phyloP scores from a whole-genome alignment of 2,888 invertebrate genomes.

The Dysmachus trigonus region DNA sequence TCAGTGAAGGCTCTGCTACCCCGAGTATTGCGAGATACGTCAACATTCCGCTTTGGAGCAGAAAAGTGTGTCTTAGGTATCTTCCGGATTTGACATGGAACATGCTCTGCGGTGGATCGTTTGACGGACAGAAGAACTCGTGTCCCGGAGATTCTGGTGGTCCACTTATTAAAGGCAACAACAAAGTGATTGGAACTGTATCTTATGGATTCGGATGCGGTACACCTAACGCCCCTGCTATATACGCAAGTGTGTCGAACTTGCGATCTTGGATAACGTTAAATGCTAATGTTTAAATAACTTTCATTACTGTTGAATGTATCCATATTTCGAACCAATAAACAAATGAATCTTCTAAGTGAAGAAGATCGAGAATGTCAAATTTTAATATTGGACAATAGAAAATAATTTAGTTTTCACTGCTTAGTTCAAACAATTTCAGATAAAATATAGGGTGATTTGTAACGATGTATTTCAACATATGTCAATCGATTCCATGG shows the following conservation, averaged over 20 bases:
- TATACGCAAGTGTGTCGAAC: background rate
- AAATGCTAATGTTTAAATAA: background rate
- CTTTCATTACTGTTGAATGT: background rate
- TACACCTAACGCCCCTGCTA: background rate
- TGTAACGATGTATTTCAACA: too few species aligned
- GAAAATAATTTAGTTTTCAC: too few species aligned
- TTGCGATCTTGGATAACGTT: background rate
- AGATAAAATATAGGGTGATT: too few species aligned
- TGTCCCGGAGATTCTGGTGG: background rate
- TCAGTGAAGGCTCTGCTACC: background rate
- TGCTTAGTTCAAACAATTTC: too few species aligned
- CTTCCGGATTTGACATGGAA: background rate
- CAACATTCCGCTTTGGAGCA: background rate
- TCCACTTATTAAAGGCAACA: background rate
- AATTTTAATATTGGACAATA: too few species aligned
- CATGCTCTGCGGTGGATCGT: background rate
- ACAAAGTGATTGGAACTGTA: background rate
- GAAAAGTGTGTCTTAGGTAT: background rate
- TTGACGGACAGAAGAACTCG: background rate
- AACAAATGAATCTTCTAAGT: too few species aligned
- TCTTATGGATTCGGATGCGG: background rate
- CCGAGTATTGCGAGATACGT: background rate
- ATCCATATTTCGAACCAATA: too few species aligned
- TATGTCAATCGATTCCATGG: too few species aligned
- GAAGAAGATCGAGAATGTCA: too few species aligned